Conservation (phyloP, 2,113 vertebrate species). For the Turdus rufiventris region DNA sequence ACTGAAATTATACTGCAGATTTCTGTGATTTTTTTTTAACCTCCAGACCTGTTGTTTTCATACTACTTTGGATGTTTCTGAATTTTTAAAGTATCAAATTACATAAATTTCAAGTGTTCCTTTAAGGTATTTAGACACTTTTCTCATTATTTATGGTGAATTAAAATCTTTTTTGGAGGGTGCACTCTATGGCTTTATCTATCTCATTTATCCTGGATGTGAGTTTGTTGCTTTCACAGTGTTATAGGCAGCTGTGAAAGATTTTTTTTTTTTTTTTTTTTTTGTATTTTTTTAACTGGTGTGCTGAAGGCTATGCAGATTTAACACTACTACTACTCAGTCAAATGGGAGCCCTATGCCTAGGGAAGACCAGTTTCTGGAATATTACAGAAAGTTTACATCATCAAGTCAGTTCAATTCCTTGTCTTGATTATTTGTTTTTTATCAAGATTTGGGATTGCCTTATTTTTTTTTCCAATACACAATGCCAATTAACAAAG, state of each 20-base stretch:
- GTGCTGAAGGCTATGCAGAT: background rate
- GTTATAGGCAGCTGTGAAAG: slow-evolving; percentile 59
- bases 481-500: background rate
- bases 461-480: background rate
- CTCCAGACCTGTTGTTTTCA: slow-evolving; percentile 9
- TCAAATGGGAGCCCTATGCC: background rate
- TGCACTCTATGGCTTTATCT: slow-evolving; percentile 7
- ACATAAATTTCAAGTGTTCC: slow-evolving; percentile 54
- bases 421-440: background rate
- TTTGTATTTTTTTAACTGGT: background rate
- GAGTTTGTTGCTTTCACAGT: slow-evolving; percentile 28
- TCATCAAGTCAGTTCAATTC: background rate
- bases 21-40: slow-evolving; percentile 38
- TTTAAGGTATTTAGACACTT: slow-evolving; percentile 57
- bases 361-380: background rate
- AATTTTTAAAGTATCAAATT: slow-evolving; percentile 48
- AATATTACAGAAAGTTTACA: background rate
- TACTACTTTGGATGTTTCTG: slow-evolving; percentile 6
- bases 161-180: slow-evolving; percentile 52
- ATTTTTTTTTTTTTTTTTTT: background rate
- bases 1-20: slow-evolving; percentile 7
- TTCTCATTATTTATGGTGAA: slow-evolving; percentile 62
- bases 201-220: slow-evolving; percentile 56
- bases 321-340: background rate
- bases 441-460: background rate